A percentile compares a stretch with the other conserved stretches of the same genome.
phyloP scores from a whole-genome alignment of 2,797 vertebrate species.

The Ispidina picta region DNA sequence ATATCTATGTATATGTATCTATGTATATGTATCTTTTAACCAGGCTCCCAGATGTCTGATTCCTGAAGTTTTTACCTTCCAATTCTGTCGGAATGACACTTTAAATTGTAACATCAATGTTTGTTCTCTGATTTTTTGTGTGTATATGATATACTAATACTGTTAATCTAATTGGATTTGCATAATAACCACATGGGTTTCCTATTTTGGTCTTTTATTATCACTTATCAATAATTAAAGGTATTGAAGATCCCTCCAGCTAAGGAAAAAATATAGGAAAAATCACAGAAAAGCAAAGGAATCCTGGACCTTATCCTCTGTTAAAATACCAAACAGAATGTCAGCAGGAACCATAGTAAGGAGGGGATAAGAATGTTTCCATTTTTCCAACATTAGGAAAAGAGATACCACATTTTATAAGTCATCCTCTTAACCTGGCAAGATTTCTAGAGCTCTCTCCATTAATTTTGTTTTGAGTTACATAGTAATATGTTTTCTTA shows the following conservation, averaged over 20 bases:
- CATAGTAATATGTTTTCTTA: background rate
- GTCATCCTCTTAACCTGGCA: background rate
- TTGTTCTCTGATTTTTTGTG: background rate
- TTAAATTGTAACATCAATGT: background rate
- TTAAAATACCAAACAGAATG: background rate
- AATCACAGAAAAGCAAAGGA: background rate
- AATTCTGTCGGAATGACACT: background rate
- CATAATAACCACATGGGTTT: background rate
- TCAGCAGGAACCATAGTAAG: background rate
- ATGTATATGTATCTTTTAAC: background rate
- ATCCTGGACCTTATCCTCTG: background rate
- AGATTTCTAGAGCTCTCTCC: background rate
- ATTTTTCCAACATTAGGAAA: background rate
- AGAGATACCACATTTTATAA: rapidly evolving
- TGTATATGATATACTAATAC: background rate
- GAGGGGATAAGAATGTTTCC: background rate
- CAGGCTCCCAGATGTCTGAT: background rate
- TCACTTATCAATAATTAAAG: background rate
- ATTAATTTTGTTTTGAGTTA: background rate
- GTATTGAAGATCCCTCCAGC: background rate
- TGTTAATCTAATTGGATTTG: background rate
- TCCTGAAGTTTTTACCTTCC: background rate
- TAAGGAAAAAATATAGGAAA: background rate
- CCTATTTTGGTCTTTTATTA: background rate
- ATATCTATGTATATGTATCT: too few species aligned